A percentile compares a stretch with the other conserved stretches of the same genome.
Conservation (phyloP, 2,888 invertebrate genomes). For the Cryptosula pallasiana region DNA sequence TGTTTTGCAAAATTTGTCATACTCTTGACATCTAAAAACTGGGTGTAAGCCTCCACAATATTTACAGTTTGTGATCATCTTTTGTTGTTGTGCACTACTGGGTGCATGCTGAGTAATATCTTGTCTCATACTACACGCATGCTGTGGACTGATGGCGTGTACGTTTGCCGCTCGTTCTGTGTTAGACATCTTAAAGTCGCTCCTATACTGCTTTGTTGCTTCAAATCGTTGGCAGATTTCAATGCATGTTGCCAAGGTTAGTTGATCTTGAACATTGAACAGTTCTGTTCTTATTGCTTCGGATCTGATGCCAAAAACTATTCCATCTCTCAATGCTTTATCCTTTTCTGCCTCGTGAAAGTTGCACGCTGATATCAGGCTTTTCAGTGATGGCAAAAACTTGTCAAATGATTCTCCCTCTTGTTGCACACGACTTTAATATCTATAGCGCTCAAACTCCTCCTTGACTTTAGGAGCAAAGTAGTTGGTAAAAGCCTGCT, state of each 20-base stretch:
- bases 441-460: not conserved
- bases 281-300: not conserved
- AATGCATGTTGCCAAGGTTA: not conserved
- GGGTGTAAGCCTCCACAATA: not conserved
- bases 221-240: not conserved
- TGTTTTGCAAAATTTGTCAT: not conserved
- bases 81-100: not conserved
- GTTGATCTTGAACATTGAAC: not conserved
- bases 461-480: not conserved
- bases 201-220: not conserved
- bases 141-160: not conserved
- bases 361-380: not conserved
- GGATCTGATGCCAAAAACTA: not conserved
- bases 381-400: not conserved
- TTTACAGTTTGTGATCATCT: not conserved
- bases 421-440: not conserved
- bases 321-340: not conserved
- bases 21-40: not conserved
- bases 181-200: not conserved
- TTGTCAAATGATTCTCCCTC: not conserved
- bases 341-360: not conserved
- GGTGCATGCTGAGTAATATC: not conserved
- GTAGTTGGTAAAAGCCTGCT: not conserved
- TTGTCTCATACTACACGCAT: not conserved
- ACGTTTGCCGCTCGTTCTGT: not conserved